Percentiles rank a stretch among this genome's conserved stretches.
These are phyloP conservation scores for Bombus difficillimus DNA, from an alignment of 1,140 invertebrate species.

Conservation along the genomic window DNA sequence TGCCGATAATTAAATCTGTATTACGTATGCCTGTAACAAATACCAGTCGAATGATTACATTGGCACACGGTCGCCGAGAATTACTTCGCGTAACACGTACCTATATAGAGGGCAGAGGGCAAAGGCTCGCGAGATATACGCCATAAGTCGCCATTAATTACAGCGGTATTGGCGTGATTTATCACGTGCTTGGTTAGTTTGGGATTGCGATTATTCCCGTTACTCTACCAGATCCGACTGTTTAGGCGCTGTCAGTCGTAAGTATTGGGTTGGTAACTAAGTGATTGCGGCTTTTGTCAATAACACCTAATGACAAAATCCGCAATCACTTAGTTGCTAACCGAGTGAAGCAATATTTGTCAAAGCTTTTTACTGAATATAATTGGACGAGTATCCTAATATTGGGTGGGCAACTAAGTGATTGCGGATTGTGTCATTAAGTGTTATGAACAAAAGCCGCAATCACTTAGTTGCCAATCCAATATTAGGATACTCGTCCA, in stretches of 20 bases:
- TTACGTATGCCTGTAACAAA: constrained; percentile 30
- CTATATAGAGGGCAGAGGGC: neutral
- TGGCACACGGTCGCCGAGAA: neutral
- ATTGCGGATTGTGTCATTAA: no score
- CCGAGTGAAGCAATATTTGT: no score
- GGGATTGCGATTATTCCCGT: constrained; percentile 55
- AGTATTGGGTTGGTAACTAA: no score
- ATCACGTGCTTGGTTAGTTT: constrained; percentile 35
- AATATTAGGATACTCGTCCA: rapidly evolving
- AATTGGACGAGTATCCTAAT: rapidly evolving
- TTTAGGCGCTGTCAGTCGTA: neutral
- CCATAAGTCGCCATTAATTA: constrained; percentile 50
- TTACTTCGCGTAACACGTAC: constrained; percentile 17
- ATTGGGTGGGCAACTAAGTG: no score
- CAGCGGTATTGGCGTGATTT: constrained; percentile 44
- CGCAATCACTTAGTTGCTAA: no score
- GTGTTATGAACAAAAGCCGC: no score
- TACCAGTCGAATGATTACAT: neutral
- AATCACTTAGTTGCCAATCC: no score
- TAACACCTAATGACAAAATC: no score
- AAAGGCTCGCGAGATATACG: neutral
- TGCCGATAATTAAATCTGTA: constrained; percentile 30
- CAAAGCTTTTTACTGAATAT: no score
- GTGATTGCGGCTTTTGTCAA: no score
- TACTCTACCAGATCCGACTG: neutral